Evolutionary conservation across 2,113 vertebrate genomes (phyloP), one percentile per base, ranked within the genome.

Genomic region (Menidia beryllina): DNA sequence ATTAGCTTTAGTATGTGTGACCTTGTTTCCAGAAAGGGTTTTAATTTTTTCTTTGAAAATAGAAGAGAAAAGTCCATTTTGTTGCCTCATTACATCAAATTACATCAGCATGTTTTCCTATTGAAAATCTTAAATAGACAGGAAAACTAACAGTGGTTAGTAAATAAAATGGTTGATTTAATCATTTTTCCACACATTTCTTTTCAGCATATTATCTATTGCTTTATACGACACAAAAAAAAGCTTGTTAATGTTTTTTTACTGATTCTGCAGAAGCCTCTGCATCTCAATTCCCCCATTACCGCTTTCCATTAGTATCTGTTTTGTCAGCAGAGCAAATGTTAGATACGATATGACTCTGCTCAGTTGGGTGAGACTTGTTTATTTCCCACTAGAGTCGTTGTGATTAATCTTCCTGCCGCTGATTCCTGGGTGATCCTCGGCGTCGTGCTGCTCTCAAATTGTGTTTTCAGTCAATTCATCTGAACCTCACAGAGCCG

Each of bases 351-450:
- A 36, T 24, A 19, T 54, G 52, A 62, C 50, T 45, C 34, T 13
- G 30, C 67, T 20, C 21, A 15, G 57, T 57, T 56, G 38, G 26
- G 27, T 72, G 62, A 72, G 75, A 77, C 49, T 7, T 36, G 30
- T 76, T 80, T 78, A 75, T 86, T 85, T 83, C 81, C 84, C 72
- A 52, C 47, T n/a, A 60, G 77, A 79, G 56, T 26, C 4, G 59
- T 51, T 82, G 50, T 69, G 82, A 81, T 86, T 84, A 69, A 82
- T 83, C 55, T 60, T 75, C 48, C 54, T 58, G 49, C 20, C 58
- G 26, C 49, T 13, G 50, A 77, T 75, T 82, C 59, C 47, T 77
- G 55, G 20, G 2, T 38, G 51, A 67, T 79, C 43, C 34, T 39
- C 38, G 68, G 48, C 67, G 63, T 72, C 60, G 50, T 26, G 75